Percentiles rank a stretch among this genome's conserved stretches.
Conservation (phyloP, 2,113 vertebrate genomes). For the Mobula hypostoma region DNA sequence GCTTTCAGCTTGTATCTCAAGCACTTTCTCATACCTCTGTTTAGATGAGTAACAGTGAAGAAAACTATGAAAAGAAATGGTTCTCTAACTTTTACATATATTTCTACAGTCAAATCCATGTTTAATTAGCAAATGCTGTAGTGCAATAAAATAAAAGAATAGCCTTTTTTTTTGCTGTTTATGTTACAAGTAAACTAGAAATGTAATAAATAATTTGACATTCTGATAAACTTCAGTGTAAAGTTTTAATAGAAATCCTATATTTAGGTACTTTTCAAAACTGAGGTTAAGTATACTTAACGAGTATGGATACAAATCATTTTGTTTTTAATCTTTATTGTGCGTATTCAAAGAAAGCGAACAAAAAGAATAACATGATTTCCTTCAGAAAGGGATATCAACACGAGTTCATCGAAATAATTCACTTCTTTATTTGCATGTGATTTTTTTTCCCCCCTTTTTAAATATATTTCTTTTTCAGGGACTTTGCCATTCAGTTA, state of each 20-base stretch:
- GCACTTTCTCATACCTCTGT: no score
- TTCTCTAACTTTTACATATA: not conserved
- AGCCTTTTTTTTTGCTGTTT: not conserved
- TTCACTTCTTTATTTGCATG: not conserved
- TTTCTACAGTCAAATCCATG: no score
- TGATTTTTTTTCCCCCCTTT: not conserved
- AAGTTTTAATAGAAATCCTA: not conserved
- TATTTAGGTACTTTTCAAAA: not conserved
- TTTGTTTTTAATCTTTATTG: not conserved
- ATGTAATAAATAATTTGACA: not conserved
- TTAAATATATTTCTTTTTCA: conserved; percentile 47
- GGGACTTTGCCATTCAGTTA: conserved; percentile 79
- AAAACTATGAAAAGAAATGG: no score
- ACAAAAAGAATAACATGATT: no score
- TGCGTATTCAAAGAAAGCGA: no score
- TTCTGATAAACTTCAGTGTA: not conserved
- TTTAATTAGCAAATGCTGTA: not conserved
- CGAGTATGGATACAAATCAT: not conserved
- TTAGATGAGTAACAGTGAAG: no score
- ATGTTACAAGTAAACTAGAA: not conserved
- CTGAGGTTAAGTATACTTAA: not conserved
- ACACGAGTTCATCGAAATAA: not conserved
- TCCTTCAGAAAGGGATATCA: not conserved
- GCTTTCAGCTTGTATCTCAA: no score
- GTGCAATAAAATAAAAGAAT: not conserved